phyloP scores from a whole-genome alignment of 2,797 vertebrate genomes.

The Manis crassicaudata region DNA sequence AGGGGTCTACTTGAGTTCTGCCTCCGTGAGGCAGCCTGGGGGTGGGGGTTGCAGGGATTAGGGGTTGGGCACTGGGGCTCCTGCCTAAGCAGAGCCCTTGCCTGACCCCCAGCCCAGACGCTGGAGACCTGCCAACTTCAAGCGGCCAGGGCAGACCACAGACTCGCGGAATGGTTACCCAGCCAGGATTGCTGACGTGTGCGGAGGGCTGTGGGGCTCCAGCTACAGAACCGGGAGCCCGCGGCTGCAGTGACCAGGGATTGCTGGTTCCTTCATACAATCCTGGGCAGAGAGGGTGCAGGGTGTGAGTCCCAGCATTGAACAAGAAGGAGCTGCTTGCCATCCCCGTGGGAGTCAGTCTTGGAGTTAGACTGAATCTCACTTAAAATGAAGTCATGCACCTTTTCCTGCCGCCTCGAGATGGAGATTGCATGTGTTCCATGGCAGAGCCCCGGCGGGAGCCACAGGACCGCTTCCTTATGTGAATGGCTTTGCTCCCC shows the following conservation, averaged over 20 bases:
- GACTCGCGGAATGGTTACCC: not conserved
- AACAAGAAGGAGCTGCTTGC: not conserved
- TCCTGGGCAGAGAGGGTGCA: not conserved
- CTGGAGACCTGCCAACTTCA: not conserved
- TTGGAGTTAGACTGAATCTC: constrained; percentile 10
- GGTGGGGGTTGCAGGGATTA: accelerated
- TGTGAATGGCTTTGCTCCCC: not conserved
- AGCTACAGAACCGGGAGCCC: no score
- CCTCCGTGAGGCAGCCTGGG: not conserved
- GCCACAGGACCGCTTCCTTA: not conserved
- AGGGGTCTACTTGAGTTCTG: not conserved
- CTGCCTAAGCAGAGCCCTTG: not conserved
- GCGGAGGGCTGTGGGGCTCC: no score
- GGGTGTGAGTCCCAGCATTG: no score
- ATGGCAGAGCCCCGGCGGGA: not conserved
- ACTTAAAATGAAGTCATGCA: constrained; percentile 49
- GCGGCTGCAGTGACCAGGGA: not conserved
- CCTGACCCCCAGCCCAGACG: not conserved
- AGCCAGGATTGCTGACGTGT: no score
- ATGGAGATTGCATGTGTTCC: constrained; percentile 13
- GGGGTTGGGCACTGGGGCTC: accelerated
- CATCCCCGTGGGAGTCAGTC: not conserved
- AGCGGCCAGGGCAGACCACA: not conserved
- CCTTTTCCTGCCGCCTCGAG: constrained; percentile 26
- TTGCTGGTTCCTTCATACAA: not conserved